These are phyloP conservation scores for Drosophila quinaria DNA, from an alignment of 2,888 invertebrate species.

Conservation along the genomic window DNA sequence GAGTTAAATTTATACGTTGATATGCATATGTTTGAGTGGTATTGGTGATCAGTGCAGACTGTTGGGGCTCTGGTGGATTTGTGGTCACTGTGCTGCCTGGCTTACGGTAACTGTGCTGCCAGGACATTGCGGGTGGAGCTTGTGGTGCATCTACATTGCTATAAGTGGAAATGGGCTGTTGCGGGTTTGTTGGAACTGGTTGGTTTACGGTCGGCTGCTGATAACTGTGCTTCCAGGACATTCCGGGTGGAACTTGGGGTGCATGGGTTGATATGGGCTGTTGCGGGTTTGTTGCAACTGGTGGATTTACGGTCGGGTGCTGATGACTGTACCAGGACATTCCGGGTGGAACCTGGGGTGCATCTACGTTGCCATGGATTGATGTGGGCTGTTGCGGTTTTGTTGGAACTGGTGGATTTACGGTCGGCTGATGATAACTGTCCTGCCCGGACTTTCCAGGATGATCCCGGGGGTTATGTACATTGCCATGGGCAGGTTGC, in stretches of 20 bases:
- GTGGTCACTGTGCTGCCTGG: too few species aligned
- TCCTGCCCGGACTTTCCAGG: not conserved
- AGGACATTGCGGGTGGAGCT: not conserved
- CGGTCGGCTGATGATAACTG: not conserved
- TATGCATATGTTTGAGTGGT: conserved; percentile 17
- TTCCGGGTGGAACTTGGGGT: not conserved
- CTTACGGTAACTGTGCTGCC: not conserved
- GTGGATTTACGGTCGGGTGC: not conserved
- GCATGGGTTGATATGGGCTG: not conserved
- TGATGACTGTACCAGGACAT: not conserved
- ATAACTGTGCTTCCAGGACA: not conserved
- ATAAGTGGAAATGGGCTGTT: not conserved
- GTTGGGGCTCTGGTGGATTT: not conserved
- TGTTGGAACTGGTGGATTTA: not conserved
- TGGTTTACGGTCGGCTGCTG: not conserved
- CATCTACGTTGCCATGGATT: not conserved
- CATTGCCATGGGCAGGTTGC: not conserved
- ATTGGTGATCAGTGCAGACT: not conserved
- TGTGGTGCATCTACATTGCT: too few species aligned
- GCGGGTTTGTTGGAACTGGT: too few species aligned
- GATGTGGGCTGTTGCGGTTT: not conserved
- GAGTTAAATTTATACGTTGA: conserved; percentile 26
- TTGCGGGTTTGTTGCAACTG: too few species aligned
- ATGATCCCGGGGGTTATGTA: not conserved
- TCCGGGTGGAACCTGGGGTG: not conserved